Evolutionary conservation across 2,888 invertebrate genomes (phyloP), one percentile per base, ranked within the genome.

Genomic region (Hartigia nigra): DNA sequence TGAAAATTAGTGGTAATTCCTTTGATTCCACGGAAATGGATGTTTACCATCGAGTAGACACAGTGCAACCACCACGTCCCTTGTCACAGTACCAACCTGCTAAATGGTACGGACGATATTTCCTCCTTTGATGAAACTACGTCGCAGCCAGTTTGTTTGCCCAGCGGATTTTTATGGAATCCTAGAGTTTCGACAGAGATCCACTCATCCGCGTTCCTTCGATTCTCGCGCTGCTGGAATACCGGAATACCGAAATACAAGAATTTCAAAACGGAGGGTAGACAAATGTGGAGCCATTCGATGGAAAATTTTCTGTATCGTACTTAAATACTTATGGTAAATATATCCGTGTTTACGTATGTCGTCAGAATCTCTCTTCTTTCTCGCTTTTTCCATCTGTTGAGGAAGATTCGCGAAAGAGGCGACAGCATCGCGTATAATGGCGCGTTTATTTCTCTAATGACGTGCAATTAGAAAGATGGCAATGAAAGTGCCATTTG

Each of bases 401-500:
- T 14, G 39, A 23, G 39, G 23, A 55, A 55, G 39, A 55, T 55
- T 55, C 39, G 39, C 39, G 39, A 55, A 55, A 55, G 39, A 55
- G 39, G 4, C 39, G 72, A 72, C 72, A 31, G 72, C 72, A 32
- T 72, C 72, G 72, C 80, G 78, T 81, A 79, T 84, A 79, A 81
- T 81, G 81, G 78, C 77, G 81, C 82, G 81, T 81, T 77, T 78
- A 77, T 76, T 83, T 32, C 34, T n/a, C 75, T 34, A 74, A 74
- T 35, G 37, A 74, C 87, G 86, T 88, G 89, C 89, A 90, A 90
- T 90, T 90, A 90, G 90, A 89, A 90, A 87, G 87, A 89, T 86
- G 84, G 88, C 87, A 90, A 90, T 90, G 88, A 90, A 90, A 90
- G 89, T 89, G 89, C 86, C 90, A 89, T 89, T 88, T 84, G 88